phyloP scores from a whole-genome alignment of 2,113 vertebrate genomes.

The Aptenodytes patagonicus region DNA sequence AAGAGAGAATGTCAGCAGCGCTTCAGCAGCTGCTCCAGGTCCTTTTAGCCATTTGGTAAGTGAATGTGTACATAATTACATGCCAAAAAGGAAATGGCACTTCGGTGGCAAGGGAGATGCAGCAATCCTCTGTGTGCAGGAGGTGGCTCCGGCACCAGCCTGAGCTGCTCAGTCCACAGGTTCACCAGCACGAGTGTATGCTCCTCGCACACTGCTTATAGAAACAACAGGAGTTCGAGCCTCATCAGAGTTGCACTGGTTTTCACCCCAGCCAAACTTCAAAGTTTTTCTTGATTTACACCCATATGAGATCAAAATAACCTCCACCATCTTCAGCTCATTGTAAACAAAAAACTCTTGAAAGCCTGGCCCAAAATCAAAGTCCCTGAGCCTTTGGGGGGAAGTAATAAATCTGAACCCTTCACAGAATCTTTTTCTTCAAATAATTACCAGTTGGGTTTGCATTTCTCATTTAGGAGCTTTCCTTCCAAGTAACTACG shows the following conservation, averaged over 20 bases:
- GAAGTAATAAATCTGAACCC: not conserved
- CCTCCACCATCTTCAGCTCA: not conserved
- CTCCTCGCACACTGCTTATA: not conserved
- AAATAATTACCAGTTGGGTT: not conserved
- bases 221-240: not conserved
- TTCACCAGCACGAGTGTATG: not conserved
- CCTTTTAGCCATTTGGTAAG: not conserved
- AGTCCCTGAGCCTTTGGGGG: not conserved
- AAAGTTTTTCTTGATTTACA: not conserved
- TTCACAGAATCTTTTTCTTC: not conserved
- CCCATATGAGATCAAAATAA: not conserved
- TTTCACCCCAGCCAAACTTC: not conserved
- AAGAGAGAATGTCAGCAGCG: not conserved
- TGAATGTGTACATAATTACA: not conserved
- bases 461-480: not conserved
- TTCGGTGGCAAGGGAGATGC: not conserved
- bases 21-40: not conserved
- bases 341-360: not conserved
- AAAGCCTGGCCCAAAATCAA: constrained; percentile 15
- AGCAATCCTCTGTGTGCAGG: accelerated
- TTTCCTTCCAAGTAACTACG: not conserved
- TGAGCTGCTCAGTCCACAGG: not conserved
- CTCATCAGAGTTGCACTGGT: not conserved
- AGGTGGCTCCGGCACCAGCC: not conserved
- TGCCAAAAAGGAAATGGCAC: not conserved